Percentiles rank a stretch among this genome's conserved stretches.
phyloP scores from a whole-genome alignment of 1,140 invertebrate species.

The Drosophila guanche region DNA sequence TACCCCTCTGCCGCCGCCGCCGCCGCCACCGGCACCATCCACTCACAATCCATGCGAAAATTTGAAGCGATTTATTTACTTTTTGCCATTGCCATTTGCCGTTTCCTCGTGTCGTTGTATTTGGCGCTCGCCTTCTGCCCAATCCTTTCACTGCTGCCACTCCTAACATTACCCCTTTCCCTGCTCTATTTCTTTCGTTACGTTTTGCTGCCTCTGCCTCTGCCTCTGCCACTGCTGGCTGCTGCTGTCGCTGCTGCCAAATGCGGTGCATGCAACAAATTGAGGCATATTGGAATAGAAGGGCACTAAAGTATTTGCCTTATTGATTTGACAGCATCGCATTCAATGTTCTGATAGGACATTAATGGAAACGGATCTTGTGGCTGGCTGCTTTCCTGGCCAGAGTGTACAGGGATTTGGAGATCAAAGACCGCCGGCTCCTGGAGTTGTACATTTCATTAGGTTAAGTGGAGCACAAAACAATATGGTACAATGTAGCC shows the following conservation, averaged over 20 bases:
- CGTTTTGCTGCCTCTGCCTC: conserved; percentile 14
- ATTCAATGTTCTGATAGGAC: conserved; percentile 50
- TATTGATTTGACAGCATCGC: conserved; percentile 57
- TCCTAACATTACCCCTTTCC: conserved; percentile 1
- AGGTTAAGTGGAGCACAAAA: no score
- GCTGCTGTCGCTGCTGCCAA: conserved; percentile 9
- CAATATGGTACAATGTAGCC: no score
- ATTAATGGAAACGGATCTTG: conserved; percentile 43
- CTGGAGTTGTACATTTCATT: no score
- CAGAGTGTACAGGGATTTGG: conserved; percentile 31
- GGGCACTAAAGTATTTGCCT: conserved; percentile 56
- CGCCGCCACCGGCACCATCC: background rate
- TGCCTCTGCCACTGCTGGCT: background rate
- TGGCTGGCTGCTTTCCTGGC: no score
- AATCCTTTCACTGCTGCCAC: background rate
- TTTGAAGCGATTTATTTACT: conserved; percentile 81
- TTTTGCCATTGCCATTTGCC: conserved; percentile 75
- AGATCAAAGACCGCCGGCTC: background rate
- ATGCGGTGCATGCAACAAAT: conserved; percentile 73
- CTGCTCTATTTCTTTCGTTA: conserved; percentile 14
- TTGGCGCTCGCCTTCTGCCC: conserved; percentile 29
- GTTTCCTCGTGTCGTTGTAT: conserved; percentile 59
- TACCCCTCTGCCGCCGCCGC: background rate
- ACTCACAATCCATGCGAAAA: conserved; percentile 76
- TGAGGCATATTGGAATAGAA: conserved; percentile 69